A percentile compares a stretch with the other conserved stretches of the same genome.
These are phyloP conservation scores for Mactromeris polynyma DNA, from an alignment of 2,888 invertebrate species.

Conservation along the genomic window DNA sequence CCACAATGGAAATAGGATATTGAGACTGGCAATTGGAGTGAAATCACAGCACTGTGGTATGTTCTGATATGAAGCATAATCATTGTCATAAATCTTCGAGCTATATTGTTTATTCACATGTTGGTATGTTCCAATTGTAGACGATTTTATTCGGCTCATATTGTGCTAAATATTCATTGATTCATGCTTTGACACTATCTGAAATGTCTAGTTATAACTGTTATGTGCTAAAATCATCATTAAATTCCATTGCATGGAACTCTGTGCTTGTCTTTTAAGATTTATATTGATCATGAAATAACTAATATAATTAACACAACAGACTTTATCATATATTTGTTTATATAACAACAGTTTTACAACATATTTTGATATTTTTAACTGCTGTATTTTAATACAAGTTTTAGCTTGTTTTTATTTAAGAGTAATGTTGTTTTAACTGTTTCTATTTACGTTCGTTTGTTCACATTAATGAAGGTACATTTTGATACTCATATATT, in stretches of 20 bases:
- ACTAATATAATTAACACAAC: not conserved
- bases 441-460: not conserved
- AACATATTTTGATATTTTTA: conserved; percentile 10
- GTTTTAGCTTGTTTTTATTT: not conserved
- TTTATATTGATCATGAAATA: not conserved
- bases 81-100: too few relatives aligned
- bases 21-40: too few relatives aligned
- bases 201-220: too few relatives aligned
- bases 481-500: conserved; percentile 1
- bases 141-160: too few relatives aligned
- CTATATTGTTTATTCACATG: too few relatives aligned
- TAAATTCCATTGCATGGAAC: not conserved
- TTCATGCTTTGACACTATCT: too few relatives aligned
- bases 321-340: not conserved
- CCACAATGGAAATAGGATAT: too few relatives aligned
- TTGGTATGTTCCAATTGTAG: too few relatives aligned
- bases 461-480: not conserved
- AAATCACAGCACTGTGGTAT: too few relatives aligned
- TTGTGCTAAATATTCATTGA: too few relatives aligned
- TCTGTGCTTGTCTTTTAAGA: not conserved
- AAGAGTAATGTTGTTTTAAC: not conserved
- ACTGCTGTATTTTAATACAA: conserved; percentile 20
- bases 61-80: too few relatives aligned
- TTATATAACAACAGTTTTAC: not conserved
- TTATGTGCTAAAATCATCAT: not conserved